Conservation (phyloP, 2,888 invertebrate genomes). For the Punctoribates punctum region DNA sequence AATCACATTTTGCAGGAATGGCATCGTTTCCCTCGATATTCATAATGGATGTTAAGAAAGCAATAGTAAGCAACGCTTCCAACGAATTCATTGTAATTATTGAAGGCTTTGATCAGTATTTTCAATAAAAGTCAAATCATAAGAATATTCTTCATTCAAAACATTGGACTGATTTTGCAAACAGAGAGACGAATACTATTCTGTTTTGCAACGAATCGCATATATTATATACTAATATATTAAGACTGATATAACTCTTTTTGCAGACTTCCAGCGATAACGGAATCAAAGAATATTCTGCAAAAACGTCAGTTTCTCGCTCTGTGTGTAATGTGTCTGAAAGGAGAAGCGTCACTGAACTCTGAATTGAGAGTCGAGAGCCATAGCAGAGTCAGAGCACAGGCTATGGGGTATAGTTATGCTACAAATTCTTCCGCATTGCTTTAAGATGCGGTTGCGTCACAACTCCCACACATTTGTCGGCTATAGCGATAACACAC, state of each 20-base stretch:
- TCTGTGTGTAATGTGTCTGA: background rate
- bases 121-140: background rate
- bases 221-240: too few species aligned
- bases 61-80: background rate
- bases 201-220: too few species aligned
- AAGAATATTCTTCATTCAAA: background rate
- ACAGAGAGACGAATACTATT: too few species aligned
- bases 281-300: constrained; percentile 1
- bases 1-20: constrained; percentile 4
- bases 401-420: background rate
- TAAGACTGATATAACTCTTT: too few species aligned
- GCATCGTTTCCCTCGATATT: background rate
- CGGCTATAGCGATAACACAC: constrained; percentile 2
- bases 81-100: background rate
- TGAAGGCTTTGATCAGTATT: background rate
- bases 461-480: constrained; percentile 34
- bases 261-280: too few species aligned
- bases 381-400: background rate
- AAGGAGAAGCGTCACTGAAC: constrained; percentile 28
- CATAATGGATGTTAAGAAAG: background rate
- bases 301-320: background rate
- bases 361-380: constrained; percentile 19
- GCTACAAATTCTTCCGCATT: constrained; percentile 26
- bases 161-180: too few species aligned
- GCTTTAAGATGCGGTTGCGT: constrained; percentile 35